Evolutionary conservation across 2,888 invertebrate genomes (phyloP), one percentile per base, ranked within the genome.

Genomic region (Cataglyphis rosenhaueri): DNA sequence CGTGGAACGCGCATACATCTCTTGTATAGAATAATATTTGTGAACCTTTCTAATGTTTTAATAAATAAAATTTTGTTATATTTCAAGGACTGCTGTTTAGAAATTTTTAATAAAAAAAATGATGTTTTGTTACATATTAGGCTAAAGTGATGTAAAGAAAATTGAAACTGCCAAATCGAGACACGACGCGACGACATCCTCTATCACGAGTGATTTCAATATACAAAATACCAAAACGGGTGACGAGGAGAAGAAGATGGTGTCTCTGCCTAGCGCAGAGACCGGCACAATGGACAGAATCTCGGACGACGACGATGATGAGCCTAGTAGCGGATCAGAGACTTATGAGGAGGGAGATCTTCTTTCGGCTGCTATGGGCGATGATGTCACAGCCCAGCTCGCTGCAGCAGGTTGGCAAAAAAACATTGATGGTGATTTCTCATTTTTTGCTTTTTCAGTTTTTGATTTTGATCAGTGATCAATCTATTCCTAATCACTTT

Each of bases 351-450:
- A 97, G 76, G 96, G 96, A 2, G 99, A 99, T 93, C 96, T 98
- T 86, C 97, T 98, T 95, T 96, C 97, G 89, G 97, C 96, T 82
- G 97, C 97, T 73, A 97, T 98, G 96, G 97, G 97, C 90, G 99
- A 99, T 95, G 99, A 99, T 93, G 98, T 99, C 91, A 98, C 99
- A 88, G 98, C 99, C 94, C 99, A 99, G 94, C 95, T 99, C 91
- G 99, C 98, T 79, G 98, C 99, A 91, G 98, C 99, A 94, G 99
- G 99, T 98, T 95, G 95, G 95, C 94, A 94, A 94, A 94, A 94
- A 94, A 93, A 94, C 93, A 93, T 92, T 94, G 94, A 95, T 94
- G 95, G 95, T 95, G 95, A 95, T 95, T 94, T 94, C 92, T 90
- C 92, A 93, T 93, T 93, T 94, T 93, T 94, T 93, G 93, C 93